Evolutionary conservation across 2,797 vertebrate genomes (phyloP).

Genomic region (Phalanger gymnotis): DNA sequence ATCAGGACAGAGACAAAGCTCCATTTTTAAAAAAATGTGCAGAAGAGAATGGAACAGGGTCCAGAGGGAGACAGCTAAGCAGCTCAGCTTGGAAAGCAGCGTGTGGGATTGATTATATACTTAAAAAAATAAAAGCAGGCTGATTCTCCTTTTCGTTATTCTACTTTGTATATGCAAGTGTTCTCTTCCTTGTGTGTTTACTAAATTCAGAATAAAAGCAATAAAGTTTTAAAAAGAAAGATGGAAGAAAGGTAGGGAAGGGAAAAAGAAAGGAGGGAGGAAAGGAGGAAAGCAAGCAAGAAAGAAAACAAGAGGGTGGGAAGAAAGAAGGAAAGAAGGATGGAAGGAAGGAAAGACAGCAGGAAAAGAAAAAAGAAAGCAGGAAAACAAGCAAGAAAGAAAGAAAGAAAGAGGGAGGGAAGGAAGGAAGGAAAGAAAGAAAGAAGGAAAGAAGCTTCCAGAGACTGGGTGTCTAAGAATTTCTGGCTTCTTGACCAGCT

Average conservation of each 20-base stretch:
- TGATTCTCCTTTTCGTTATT: background rate
- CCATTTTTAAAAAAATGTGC: background rate
- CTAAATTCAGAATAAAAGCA: background rate
- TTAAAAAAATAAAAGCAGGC: background rate
- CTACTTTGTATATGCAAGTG: background rate
- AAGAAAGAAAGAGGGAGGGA: no score
- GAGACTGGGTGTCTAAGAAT: no score
- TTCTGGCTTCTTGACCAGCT: no score
- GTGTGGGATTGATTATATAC: background rate
- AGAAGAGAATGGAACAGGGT: background rate
- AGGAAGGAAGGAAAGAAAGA: no score
- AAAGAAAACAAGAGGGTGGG: no score
- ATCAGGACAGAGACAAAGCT: background rate
- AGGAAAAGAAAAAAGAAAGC: background rate
- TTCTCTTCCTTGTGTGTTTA: background rate
- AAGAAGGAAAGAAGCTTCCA: no score
- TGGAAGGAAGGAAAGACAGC: background rate
- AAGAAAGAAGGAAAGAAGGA: no score
- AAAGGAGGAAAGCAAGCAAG: background rate
- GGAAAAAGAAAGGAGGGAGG: no score
- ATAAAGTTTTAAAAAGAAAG: background rate
- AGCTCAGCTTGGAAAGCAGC: background rate
- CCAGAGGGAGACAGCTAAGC: background rate
- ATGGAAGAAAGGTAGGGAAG: background rate
- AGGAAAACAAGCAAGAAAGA: no score